These are phyloP conservation scores for Lithophane semibrunnea DNA, from an alignment of 2,888 invertebrate species.

Conservation along the genomic window DNA sequence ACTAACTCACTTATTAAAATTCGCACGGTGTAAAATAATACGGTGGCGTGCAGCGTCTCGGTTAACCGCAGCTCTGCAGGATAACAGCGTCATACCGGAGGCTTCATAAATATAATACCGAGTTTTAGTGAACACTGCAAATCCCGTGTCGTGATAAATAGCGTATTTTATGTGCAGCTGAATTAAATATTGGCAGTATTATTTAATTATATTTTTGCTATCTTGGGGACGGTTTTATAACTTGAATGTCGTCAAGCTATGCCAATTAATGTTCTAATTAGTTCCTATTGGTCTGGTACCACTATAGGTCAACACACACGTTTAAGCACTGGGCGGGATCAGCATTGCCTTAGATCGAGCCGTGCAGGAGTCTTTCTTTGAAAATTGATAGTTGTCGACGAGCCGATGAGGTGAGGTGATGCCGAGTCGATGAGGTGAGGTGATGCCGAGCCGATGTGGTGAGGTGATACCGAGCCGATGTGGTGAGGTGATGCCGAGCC, in stretches of 20 bases:
- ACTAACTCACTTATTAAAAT: slow-evolving; percentile 39
- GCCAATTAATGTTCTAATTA: neutral
- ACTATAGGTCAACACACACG: neutral
- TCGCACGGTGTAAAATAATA: slow-evolving; percentile 29
- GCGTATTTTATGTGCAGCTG: neutral
- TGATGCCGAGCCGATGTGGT: too few species aligned
- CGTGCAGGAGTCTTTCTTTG: neutral
- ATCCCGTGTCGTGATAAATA: slow-evolving; percentile 2
- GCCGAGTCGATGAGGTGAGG: too few species aligned
- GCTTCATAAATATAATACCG: slow-evolving; percentile 37
- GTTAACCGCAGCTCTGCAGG: slow-evolving; percentile 21
- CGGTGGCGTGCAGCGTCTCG: neutral
- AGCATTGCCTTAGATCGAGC: too few species aligned
- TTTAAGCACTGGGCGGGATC: neutral
- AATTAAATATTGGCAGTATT: slow-evolving; percentile 5
- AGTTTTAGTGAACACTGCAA: slow-evolving; percentile 22
- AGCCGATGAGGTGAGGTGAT: too few species aligned
- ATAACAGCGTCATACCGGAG: slow-evolving; percentile 27
- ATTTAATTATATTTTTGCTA: neutral
- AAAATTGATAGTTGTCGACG: too few species aligned
- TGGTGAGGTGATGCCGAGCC: too few species aligned
- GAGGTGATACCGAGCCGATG: too few species aligned
- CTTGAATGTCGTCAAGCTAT: neutral
- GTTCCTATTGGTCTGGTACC: neutral
- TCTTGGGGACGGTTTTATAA: too few species aligned